phyloP scores from a whole-genome alignment of 2,888 invertebrate genomes.

The Amphipyra berbera region DNA sequence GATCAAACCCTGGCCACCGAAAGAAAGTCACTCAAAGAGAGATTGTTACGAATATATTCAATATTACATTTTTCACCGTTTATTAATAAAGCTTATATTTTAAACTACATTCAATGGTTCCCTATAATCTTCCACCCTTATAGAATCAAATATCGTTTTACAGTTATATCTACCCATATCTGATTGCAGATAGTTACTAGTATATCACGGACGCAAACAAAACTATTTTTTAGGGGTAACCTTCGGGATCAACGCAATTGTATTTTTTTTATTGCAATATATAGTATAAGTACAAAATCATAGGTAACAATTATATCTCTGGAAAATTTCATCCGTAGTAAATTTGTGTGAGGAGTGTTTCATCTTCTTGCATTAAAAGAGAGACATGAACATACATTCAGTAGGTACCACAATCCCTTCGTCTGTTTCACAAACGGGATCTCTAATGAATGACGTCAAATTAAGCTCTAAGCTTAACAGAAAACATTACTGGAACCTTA shows the following conservation, averaged over 20 bases:
- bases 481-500: slow-evolving; percentile 88
- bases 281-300: not conserved
- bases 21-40: not conserved
- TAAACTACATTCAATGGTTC: no score
- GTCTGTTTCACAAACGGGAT: slow-evolving; percentile 70
- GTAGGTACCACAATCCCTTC: slow-evolving; percentile 66
- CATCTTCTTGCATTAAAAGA: slow-evolving; percentile 31
- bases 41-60: not conserved
- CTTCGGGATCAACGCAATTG: not conserved
- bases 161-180: no score
- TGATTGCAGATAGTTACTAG: no score
- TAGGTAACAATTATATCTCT: not conserved
- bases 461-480: slow-evolving; percentile 86
- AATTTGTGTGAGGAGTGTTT: slow-evolving; percentile 17
- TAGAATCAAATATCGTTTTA: no score
- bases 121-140: no score
- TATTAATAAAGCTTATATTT: no score
- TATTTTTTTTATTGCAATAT: not conserved
- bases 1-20: slow-evolving; percentile 5
- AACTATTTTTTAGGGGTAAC: no score
- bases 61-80: not conserved
- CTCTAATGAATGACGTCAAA: slow-evolving; percentile 85
- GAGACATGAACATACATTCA: slow-evolving; percentile 42
- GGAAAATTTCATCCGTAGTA: slow-evolving; percentile 4
- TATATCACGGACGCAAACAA: no score